phyloP scores from a whole-genome alignment of 2,888 invertebrate species.

The Drosophila koepferae region DNA sequence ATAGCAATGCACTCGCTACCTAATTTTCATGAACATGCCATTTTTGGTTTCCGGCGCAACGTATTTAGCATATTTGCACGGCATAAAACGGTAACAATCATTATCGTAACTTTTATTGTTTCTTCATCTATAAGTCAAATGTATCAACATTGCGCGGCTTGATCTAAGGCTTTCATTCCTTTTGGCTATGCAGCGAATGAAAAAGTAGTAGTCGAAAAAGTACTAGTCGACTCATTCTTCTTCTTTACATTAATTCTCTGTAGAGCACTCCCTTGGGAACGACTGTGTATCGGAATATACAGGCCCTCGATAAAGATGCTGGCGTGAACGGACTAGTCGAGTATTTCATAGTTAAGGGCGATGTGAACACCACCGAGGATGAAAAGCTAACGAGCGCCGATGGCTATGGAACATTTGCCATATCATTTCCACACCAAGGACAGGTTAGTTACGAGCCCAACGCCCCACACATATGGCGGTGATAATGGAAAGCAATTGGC shows the following conservation, averaged over 20 bases:
- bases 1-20: slow-evolving; percentile 45
- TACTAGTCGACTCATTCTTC: background rate
- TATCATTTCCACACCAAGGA: slow-evolving; percentile 95
- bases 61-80: slow-evolving; percentile 69
- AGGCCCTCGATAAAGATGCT: slow-evolving; percentile 93
- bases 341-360: slow-evolving; percentile 92
- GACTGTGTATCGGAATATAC: slow-evolving; percentile 92
- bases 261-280: slow-evolving; percentile 94
- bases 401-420: slow-evolving; percentile 93
- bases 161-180: slow-evolving; percentile 8
- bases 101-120: slow-evolving; percentile 64
- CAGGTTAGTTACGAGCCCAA: slow-evolving; percentile 85
- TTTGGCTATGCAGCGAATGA: background rate
- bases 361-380: slow-evolving; percentile 84
- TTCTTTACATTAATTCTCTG: slow-evolving; percentile 66
- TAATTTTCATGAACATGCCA: slow-evolving; percentile 68
- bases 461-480: background rate
- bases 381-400: slow-evolving; percentile 90
- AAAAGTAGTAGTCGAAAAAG: background rate
- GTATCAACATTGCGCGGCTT: slow-evolving; percentile 23
- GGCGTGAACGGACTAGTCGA: slow-evolving; percentile 95
- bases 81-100: slow-evolving; percentile 67
- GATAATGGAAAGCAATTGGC: background rate
- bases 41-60: slow-evolving; percentile 59
- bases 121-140: slow-evolving; percentile 55